Base-by-base conservation (phyloP, 1,140 invertebrate genomes). In the Ceratitis capitata region DNA sequence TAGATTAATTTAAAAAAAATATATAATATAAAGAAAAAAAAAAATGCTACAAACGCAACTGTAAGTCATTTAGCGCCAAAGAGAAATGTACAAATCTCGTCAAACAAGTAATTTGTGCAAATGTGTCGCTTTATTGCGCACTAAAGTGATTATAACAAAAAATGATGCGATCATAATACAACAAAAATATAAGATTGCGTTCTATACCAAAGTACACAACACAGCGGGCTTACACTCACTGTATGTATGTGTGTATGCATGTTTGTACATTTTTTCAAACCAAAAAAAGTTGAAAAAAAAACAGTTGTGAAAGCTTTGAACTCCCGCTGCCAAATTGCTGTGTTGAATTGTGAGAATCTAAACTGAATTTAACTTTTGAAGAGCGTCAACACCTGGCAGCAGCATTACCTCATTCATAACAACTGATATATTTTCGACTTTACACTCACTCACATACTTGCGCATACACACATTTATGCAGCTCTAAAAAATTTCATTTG, bases 391-490 rank as follows among this genome's bases (percentile, higher is more conserved):
- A 35, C n/a, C 26, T 69, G 32, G 35, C 35, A 69, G 35, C 35
- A 69, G 58, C 7, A 64, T 64, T 64, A 64, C 58, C 58, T 64
- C 64, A 69, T 69, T 69, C 64, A 69, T 69, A n/a, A n/a, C n/a
- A n/a, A 39, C 64, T 26, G 64, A 39, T 14, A 69, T 39, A 39
- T 39, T 69, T 69, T 69, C 35, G 10, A n/a, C 39, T 78, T 23
- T 42, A 19, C 10, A 23, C 69, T 47, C 29, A 14, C 58, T 10
- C n/a, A 35, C 61, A 29, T 23, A 32, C 39, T 69, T 69, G n/a
- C n/a, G n/a, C n/a, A n/a, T n/a, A n/a, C n/a, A n/a, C n/a, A n/a
- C n/a, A n/a, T n/a, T n/a, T n/a, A n/a, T n/a, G n/a, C n/a, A n/a
- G n/a, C n/a, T n/a, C n/a, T n/a, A n/a, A n/a, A n/a, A n/a, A n/a